Evolutionary conservation across 1,140 invertebrate genomes (phyloP), one percentile per base, ranked within the genome.

Genomic region (Anagrus nilaparvatae): DNA sequence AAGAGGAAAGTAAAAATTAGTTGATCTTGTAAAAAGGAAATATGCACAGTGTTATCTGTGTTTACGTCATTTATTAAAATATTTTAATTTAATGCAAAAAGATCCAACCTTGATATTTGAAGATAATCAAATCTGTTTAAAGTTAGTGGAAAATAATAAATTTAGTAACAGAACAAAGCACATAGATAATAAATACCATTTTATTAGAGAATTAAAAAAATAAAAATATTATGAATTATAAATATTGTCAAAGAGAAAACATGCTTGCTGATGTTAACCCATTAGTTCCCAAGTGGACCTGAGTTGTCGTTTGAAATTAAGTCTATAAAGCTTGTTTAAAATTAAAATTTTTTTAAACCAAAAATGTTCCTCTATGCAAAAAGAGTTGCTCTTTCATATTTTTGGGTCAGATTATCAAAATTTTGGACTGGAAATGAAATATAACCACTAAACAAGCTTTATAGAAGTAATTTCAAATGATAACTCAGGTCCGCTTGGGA

Each of bases 221-320:
- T n/a, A 48, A 47, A 24, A 18, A 21, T n/a, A n/a, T n/a, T n/a
- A n/a, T n/a, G n/a, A n/a, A n/a, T n/a, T n/a, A n/a, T n/a, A n/a
- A n/a, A n/a, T 54, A 54, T 34, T 54, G 50, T 29, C 49, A 49
- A 27, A 48, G 50, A 23, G 36, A 50, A 21, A 27, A 45, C 16
- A 54, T 54, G 46, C 7, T 47, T 1, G 50, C 50, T n/a, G 48
- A 54, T 35, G 24, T 54, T n/a, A n/a, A n/a, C n/a, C n/a, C n/a
- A n/a, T n/a, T n/a, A n/a, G n/a, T n/a, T n/a, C n/a, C n/a, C n/a
- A n/a, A n/a, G n/a, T n/a, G n/a, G n/a, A n/a, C n/a, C n/a, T n/a
- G n/a, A n/a, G n/a, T n/a, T n/a, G n/a, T n/a, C n/a, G n/a, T n/a
- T n/a, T n/a, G n/a, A n/a, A n/a, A n/a, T n/a, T n/a, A n/a, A n/a